These are phyloP conservation scores for Taxidea taxus DNA, from an alignment of 2,113 vertebrate species.

Conservation along the genomic window DNA sequence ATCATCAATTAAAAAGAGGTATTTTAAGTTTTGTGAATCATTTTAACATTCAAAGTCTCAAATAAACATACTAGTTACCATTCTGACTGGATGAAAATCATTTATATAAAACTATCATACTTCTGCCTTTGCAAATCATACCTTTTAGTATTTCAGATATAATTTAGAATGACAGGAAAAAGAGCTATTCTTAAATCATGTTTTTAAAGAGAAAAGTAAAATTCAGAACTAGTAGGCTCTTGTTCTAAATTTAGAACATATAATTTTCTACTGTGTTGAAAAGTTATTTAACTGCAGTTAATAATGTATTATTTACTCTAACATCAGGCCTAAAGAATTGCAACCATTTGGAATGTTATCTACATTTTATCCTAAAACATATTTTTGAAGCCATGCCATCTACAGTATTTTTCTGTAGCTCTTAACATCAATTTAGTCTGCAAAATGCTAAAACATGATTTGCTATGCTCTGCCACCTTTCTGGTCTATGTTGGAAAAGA, in stretches of 20 bases:
- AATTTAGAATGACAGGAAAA: conserved; percentile 54
- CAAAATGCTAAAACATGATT: conserved; percentile 34
- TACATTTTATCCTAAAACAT: conserved; percentile 36
- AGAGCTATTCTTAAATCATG: conserved; percentile 1
- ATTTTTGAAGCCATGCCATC: conserved; percentile 5
- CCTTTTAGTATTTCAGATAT: conserved; percentile 16
- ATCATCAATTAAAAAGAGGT: neutral
- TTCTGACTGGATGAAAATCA: neutral
- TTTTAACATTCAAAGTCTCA: neutral
- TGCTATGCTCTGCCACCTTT: neutral
- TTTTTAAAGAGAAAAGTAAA: conserved; percentile 35
- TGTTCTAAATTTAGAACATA: conserved; percentile 54
- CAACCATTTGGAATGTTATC: conserved; percentile 39
- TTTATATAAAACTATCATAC: neutral
- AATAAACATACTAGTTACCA: neutral
- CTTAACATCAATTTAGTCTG: conserved; percentile 25
- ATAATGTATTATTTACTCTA: conserved; percentile 46
- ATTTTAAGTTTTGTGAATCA: neutral
- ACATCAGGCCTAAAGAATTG: conserved; percentile 41
- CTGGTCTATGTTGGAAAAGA: neutral
- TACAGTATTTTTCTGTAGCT: neutral
- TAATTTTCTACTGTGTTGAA: conserved; percentile 51
- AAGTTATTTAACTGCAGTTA: conserved; percentile 64
- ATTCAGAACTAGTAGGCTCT: conserved; percentile 28
- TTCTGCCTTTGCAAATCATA: conserved; percentile 20